phyloP scores from a whole-genome alignment of 2,888 invertebrate species.

The Oligia strigilis region DNA sequence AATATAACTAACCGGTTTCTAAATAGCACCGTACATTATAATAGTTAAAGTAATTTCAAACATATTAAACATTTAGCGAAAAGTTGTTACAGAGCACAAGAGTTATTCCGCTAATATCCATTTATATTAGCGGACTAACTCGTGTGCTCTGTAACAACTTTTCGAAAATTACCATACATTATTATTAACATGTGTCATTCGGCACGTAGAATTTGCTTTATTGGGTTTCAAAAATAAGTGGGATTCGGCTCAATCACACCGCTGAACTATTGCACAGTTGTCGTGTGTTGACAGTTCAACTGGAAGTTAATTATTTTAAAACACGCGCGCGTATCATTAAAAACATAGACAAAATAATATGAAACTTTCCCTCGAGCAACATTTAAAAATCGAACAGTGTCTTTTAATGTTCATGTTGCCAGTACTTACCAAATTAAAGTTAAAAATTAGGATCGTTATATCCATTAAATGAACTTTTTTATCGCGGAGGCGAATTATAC shows the following conservation, averaged over 20 bases:
- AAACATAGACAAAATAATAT: background rate
- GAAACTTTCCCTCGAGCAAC: too few relatives aligned
- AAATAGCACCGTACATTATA: background rate
- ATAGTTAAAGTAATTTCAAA: constrained; percentile 1
- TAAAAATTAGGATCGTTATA: background rate
- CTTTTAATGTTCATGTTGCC: background rate
- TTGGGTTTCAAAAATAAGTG: constrained; percentile 31
- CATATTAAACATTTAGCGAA: constrained; percentile 1
- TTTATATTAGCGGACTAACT: too few relatives aligned
- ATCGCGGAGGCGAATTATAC: background rate
- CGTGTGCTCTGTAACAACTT: too few relatives aligned
- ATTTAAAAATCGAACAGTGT: background rate
- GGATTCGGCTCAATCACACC: constrained; percentile 23
- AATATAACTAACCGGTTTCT: background rate
- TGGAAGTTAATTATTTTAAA: background rate
- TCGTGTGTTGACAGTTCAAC: background rate
- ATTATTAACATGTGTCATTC: constrained; percentile 34
- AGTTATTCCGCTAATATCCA: constrained; percentile 20
- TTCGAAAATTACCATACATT: constrained; percentile 18
- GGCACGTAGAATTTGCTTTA: constrained; percentile 33
- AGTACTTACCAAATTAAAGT: background rate
- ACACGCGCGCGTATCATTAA: background rate
- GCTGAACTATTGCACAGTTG: background rate
- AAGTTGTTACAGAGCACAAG: constrained; percentile 5
- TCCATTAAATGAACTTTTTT: background rate